Base-by-base conservation (phyloP, 2,888 invertebrate species). In the Andrena trimmerana region DNA sequence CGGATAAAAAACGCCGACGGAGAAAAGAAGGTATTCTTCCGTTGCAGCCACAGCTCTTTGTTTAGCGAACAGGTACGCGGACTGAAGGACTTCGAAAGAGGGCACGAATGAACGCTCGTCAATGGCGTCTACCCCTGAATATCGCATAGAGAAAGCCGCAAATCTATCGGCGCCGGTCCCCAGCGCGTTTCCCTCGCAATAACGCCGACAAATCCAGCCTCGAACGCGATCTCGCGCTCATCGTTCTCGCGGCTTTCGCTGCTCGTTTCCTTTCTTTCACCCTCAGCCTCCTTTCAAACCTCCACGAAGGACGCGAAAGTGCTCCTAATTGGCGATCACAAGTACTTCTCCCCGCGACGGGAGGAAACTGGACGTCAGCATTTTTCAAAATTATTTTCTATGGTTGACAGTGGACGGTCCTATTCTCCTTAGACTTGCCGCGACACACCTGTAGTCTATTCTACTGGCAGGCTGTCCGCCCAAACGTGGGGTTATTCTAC, bases 131-230 rank as follows among this genome's bases (percentile, higher is more conserved):
- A 13, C 57, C 29, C 42, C 7, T 62, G 52, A 60, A 67, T 63
- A 54, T 63, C 24, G 36, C 67, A 16, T 20, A 36, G 31, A 20
- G 52, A 3, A n/a, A 50, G 20, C 60, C 62, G 54, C 36, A 48
- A 78, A 78, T 78, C 67, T 57, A 54, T 78, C 62, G 67, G 54
- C 66, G 66, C 42, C 67, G 67, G n/a, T 67, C 52, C 66, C 42
- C 59, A 27, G 2, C 1, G 16, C 29, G 50, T 24, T 60, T 73
- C 42, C 20, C 20, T 42, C 8, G 7, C 29, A 59, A 50, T 20
- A n/a, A n/a, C 70, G 60, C 48, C 48, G 36, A 13, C 48, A 33
- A 68, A 33, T 69, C 42, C 24, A 57, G 31, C 33, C 1, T 24
- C n/a, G 8, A 16, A 13, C 5, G 10, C 20, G 48, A 42, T 24